These are phyloP conservation scores for Chrysopa pallens DNA, from an alignment of 1,140 invertebrate genomes.

Conservation along the genomic window DNA sequence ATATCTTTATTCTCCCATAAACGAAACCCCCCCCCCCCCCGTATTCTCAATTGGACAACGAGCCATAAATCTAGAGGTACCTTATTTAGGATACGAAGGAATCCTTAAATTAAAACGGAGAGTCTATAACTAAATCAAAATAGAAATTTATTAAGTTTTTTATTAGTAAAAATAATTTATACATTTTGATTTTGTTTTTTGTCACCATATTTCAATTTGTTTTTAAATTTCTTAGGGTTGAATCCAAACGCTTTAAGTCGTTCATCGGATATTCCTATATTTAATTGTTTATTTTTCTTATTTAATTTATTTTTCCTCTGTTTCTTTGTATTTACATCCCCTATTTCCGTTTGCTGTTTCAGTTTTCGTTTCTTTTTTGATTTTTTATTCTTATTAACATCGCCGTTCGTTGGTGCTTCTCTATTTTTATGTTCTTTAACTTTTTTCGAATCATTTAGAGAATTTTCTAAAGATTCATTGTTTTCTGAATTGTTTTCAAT, in stretches of 20 bases:
- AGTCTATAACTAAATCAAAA: too few relatives aligned
- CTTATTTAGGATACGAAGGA: too few relatives aligned
- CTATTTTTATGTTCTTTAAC: background rate
- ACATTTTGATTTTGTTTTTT: too few relatives aligned
- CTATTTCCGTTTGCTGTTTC: constrained; percentile 2
- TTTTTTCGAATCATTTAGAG: background rate
- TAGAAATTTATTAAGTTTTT: too few relatives aligned
- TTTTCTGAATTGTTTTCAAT: constrained; percentile 4
- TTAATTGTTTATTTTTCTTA: constrained; percentile 15
- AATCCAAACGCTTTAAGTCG: constrained; percentile 76
- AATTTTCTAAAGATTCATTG: background rate
- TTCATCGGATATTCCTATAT: constrained; percentile 43
- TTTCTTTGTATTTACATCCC: constrained; percentile 4
- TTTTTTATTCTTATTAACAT: constrained; percentile 5
- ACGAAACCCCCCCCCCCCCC: too few relatives aligned
- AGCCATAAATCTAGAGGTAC: too few relatives aligned
- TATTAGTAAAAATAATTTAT: too few relatives aligned
- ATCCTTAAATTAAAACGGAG: too few relatives aligned
- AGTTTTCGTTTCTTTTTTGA: constrained; percentile 8
- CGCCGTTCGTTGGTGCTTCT: background rate
- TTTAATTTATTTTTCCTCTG: constrained; percentile 3
- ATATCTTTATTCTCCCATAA: too few relatives aligned
- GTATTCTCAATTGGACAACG: too few relatives aligned
- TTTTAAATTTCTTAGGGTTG: constrained; percentile 78
- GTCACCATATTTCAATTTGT: constrained; percentile 35